Evolutionary conservation across 1,140 invertebrate genomes (phyloP), one percentile per base, ranked within the genome.

Genomic region (Euwallacea fornicatus): DNA sequence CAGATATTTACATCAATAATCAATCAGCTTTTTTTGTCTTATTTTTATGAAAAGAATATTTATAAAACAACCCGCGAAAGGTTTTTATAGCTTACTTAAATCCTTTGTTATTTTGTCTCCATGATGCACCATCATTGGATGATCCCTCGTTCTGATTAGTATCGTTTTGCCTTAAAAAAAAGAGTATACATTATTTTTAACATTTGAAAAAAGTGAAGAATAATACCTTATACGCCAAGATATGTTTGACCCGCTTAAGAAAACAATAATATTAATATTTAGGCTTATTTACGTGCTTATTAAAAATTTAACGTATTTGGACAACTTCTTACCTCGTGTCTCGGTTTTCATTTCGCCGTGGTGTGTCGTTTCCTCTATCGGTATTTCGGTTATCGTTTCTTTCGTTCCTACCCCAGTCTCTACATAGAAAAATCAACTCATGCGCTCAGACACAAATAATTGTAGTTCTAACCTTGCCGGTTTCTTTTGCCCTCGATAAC

Each of bases 51-150:
- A 33, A 33, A 4, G 21, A 33, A 33, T 33, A 33, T 33, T 33
- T 33, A 33, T 33, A 33, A 63, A 63, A 43, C 9, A 50, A 16
- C 58, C 7, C 42, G 21, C 1, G 21, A 33, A 1, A 33, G 4
- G 1, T 33, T 33, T 33, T 33, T 70, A 50, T 10, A 62, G 72
- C 73, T 71, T 69, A 77, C 76, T 68, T 73, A 44, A 74, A 77
- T 44, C 70, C 73, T 74, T 75, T 76, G 16, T 75, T 77, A 54
- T 74, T 73, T 60, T 78, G 74, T 71, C 75, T 65, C 76, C 76
- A 78, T 56, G 76, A 74, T 60, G 58, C 70, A 21, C 66, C 11
- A 9, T 64, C 64, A 16, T 73, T 67, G 46, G 75, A 10, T 21
- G 60, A 54, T 44, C 43, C 65, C 42, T 77, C 75, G 63, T 74